Conservation (phyloP, 2,113 vertebrate species). For the Gorilla gorilla region DNA sequence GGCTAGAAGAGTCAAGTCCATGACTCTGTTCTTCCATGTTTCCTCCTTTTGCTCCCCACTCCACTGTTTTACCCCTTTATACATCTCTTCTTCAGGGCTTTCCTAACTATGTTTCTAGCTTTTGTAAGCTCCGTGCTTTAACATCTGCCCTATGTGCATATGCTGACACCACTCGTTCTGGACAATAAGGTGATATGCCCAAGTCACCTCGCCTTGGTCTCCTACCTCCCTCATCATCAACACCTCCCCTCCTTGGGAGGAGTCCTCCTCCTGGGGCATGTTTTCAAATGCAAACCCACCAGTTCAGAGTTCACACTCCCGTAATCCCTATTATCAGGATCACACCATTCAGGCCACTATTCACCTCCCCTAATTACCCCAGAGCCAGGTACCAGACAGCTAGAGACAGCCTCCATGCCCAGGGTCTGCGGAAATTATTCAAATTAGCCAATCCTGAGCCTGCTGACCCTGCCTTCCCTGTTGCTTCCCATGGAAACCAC, state of each 20-base stretch:
- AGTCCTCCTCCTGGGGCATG: too few relatives aligned
- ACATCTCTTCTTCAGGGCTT: background rate
- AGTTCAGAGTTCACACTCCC: too few relatives aligned
- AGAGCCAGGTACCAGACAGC: too few relatives aligned
- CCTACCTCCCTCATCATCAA: background rate
- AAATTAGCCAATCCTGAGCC: too few relatives aligned
- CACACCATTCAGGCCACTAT: background rate
- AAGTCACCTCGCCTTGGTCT: too few relatives aligned
- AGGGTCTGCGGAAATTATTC: background rate
- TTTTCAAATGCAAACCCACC: background rate
- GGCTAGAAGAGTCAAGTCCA: background rate
- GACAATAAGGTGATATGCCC: background rate
- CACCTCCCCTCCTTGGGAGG: accelerated
- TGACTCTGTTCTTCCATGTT: background rate
- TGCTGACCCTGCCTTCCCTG: background rate
- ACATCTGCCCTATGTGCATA: background rate
- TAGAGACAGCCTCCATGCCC: background rate
- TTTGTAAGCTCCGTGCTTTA: background rate
- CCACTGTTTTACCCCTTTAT: too few relatives aligned
- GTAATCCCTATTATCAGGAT: background rate
- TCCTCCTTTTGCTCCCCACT: too few relatives aligned
- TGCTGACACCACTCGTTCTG: too few relatives aligned
- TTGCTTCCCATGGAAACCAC: background rate
- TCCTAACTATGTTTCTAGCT: background rate
- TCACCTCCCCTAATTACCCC: background rate